Conservation (phyloP, 2,797 vertebrate genomes). For the Cynopterus sphinx region DNA sequence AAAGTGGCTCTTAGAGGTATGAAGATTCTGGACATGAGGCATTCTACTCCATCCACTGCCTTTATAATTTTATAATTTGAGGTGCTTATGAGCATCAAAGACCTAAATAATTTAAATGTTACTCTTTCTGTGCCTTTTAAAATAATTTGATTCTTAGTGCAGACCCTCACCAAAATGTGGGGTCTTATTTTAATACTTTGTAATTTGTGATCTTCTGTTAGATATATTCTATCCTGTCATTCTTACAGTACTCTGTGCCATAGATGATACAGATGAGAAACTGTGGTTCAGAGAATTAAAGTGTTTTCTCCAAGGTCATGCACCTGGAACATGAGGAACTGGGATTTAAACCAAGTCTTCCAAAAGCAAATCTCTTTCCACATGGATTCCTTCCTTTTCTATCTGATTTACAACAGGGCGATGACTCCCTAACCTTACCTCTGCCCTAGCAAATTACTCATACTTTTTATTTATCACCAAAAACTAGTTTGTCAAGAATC, state of each 20-base stretch:
- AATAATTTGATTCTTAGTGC: background rate
- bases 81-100: background rate
- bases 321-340: background rate
- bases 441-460: conserved; percentile 41
- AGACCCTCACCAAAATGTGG: background rate
- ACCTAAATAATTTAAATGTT: background rate
- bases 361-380: conserved; percentile 40
- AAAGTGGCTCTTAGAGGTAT: background rate
- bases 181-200: background rate
- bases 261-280: conserved; percentile 22
- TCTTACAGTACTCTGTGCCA: background rate
- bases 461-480: conserved; percentile 28
- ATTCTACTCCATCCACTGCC: background rate
- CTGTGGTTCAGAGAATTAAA: background rate
- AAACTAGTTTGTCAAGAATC: conserved; percentile 65
- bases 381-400: conserved; percentile 35
- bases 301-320: conserved; percentile 23
- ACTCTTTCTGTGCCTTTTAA: background rate
- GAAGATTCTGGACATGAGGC: background rate
- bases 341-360: conserved; percentile 26
- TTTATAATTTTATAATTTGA: background rate
- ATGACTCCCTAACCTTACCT: conserved; percentile 25
- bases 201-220: background rate
- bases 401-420: conserved; percentile 49
- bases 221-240: background rate